A percentile compares a stretch with the other conserved stretches of the same genome.
These are phyloP conservation scores for Notospermus geniculatus DNA, from an alignment of 1,140 invertebrate species.

Conservation along the genomic window DNA sequence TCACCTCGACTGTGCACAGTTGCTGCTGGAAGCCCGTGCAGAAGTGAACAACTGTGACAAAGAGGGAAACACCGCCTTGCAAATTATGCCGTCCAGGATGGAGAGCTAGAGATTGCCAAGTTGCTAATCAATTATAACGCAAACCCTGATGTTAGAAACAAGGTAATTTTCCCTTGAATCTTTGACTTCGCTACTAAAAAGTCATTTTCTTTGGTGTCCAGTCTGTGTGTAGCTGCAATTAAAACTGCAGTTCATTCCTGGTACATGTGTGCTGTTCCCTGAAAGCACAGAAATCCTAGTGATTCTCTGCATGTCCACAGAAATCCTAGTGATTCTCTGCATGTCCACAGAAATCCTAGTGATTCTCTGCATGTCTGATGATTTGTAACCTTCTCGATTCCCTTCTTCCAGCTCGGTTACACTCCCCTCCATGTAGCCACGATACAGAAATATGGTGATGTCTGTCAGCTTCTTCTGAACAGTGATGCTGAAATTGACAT, in stretches of 20 bases:
- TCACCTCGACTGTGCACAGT: slow-evolving; percentile 32
- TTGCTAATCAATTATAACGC: slow-evolving; percentile 31
- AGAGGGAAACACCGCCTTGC: slow-evolving; percentile 35
- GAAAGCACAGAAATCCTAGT: no score
- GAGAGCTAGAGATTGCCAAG: slow-evolving; percentile 27
- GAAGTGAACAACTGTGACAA: slow-evolving; percentile 34
- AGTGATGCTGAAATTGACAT: slow-evolving; percentile 33
- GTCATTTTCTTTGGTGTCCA: no score
- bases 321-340: no score
- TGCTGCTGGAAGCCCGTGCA: slow-evolving; percentile 30
- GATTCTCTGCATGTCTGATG: background rate
- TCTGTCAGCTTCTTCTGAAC: slow-evolving; percentile 29
- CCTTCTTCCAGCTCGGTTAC: slow-evolving; percentile 26
- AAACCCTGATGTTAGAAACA: slow-evolving; percentile 33
- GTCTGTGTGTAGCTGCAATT: no score
- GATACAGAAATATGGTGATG: slow-evolving; percentile 28
- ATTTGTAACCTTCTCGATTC: background rate
- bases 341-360: no score
- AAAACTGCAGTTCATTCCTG: no score
- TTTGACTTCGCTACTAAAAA: no score
- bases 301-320: no score
- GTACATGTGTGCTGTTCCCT: no score
- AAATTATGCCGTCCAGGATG: slow-evolving; percentile 31
- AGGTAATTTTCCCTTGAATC: slow-evolving; percentile 20
- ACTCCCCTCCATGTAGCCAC: slow-evolving; percentile 38